Evolutionary conservation across 2,888 invertebrate species (phyloP).

Genomic region (Girardia tigrina): DNA sequence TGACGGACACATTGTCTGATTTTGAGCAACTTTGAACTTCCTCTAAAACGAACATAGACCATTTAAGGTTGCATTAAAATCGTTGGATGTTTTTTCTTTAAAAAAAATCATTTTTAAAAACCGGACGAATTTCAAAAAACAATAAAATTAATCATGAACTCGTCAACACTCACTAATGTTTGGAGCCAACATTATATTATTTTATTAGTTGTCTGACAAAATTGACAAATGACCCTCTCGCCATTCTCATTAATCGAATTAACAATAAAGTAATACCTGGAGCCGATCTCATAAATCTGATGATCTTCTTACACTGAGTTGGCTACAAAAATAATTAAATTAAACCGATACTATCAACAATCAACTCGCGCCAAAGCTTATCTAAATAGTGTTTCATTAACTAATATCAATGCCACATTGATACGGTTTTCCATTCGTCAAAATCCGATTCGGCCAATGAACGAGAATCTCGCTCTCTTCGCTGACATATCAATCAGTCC

Average conservation of each 20-base stretch:
- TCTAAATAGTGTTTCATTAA: constrained; percentile 23
- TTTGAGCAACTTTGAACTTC: constrained; percentile 3
- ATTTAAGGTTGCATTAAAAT: no score
- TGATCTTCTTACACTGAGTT: constrained; percentile 23
- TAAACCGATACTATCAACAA: constrained; percentile 10
- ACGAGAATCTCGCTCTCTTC: background rate
- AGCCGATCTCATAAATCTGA: constrained; percentile 23
- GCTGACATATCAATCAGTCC: constrained; percentile 16
- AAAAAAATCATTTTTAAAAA: no score
- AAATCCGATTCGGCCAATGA: background rate
- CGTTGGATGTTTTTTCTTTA: no score
- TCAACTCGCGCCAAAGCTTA: constrained; percentile 7
- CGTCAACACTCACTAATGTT: constrained; percentile 15
- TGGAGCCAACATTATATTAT: constrained; percentile 15
- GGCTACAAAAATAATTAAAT: constrained; percentile 5
- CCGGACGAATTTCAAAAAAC: no score
- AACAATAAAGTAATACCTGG: constrained; percentile 16
- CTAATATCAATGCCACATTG: constrained; percentile 14
- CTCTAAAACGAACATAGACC: background rate
- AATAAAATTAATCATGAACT: constrained; percentile 18
- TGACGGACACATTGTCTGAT: constrained; percentile 8
- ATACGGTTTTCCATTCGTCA: constrained; percentile 18
- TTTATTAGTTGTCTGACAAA: background rate
- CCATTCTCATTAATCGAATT: constrained; percentile 23
- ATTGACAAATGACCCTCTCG: constrained; percentile 23